phyloP scores from a whole-genome alignment of 2,113 vertebrate genomes.

The Protobothrops mucrosquamatus region DNA sequence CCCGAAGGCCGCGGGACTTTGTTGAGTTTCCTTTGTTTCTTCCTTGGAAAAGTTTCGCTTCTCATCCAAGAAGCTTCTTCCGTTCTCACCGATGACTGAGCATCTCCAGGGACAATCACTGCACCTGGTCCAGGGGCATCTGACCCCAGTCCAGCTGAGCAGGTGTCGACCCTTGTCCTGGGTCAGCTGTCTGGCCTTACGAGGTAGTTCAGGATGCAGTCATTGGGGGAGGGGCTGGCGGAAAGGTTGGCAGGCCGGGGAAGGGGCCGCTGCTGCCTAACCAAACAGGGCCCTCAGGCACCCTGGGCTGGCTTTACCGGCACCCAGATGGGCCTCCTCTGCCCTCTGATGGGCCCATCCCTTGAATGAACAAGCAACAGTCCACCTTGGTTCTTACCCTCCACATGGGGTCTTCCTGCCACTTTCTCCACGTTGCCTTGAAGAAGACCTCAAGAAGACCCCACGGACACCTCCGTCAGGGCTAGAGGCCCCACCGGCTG shows the following conservation, averaged over 20 bases:
- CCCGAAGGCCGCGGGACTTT: too few species aligned
- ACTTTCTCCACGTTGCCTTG: background rate
- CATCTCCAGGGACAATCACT: background rate
- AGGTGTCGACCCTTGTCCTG: background rate
- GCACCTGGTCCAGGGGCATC: background rate
- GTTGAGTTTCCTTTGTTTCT: too few species aligned
- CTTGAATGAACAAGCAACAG: background rate
- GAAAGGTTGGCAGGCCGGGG: background rate
- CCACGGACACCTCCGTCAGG: background rate
- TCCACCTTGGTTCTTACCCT: background rate
- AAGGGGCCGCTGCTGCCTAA: background rate
- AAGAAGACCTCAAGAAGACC: background rate
- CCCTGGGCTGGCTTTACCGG: background rate
- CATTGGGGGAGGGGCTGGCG: background rate
- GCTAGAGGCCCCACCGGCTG: background rate
- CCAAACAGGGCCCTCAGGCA: background rate
- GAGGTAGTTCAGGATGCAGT: background rate
- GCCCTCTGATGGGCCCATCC: background rate
- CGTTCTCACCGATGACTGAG: background rate
- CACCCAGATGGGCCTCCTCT: background rate
- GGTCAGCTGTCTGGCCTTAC: background rate
- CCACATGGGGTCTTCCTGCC: fast-evolving
- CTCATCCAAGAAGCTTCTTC: background rate
- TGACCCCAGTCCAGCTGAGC: background rate
- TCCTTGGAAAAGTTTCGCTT: background rate